These are phyloP conservation scores for Onychomys torridus DNA, from an alignment of 2,797 vertebrate species.

Conservation along the genomic window DNA sequence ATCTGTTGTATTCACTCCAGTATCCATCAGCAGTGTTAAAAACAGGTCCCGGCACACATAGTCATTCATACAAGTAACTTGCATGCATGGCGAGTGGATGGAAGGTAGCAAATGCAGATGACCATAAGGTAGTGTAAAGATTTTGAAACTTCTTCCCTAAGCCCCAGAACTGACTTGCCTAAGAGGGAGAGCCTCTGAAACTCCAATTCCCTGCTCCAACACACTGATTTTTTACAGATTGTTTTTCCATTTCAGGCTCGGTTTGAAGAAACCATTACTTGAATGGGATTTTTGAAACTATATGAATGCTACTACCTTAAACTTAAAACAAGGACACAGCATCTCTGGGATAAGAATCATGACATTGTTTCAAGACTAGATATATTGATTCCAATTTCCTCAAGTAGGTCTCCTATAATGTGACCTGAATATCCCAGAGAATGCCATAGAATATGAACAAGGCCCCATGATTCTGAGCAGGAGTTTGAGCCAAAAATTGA, in stretches of 20 bases:
- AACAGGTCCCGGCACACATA: not conserved
- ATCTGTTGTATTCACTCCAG: slow-evolving; percentile 1
- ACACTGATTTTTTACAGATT: slow-evolving; percentile 11
- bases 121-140: not conserved
- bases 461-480: not conserved
- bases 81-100: not conserved
- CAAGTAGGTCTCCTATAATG: not conserved
- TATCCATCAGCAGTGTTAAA: slow-evolving; percentile 11
- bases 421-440: not conserved
- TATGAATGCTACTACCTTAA: slow-evolving; percentile 12
- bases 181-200: not conserved
- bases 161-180: not conserved
- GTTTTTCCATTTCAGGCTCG: not conserved
- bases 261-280: slow-evolving; percentile 41
- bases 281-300: not conserved
- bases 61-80: not conserved
- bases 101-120: not conserved
- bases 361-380: not conserved
- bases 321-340: not conserved
- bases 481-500: not conserved
- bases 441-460: not conserved
- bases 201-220: not conserved
- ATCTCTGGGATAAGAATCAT: slow-evolving; percentile 7
- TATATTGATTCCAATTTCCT: not conserved
- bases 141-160: slow-evolving; percentile 19